A percentile compares a stretch with the other conserved stretches of the same genome.
Conservation (phyloP, 2,888 invertebrate species). For the Andricus quercusramuli region DNA sequence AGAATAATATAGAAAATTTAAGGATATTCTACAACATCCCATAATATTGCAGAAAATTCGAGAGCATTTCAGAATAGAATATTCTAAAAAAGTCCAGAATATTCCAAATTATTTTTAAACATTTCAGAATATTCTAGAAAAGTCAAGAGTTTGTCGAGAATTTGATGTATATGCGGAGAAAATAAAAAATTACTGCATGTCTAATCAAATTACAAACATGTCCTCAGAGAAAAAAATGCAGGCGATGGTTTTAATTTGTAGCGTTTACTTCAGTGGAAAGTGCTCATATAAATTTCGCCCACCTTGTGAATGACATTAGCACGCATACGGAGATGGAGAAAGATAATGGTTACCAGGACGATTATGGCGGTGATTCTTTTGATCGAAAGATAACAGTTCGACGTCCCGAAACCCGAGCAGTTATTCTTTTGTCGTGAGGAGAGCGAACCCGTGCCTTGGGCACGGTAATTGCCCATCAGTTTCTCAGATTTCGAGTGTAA, state of each 20-base stretch:
- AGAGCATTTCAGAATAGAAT: too few species aligned
- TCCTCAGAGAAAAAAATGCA: neutral
- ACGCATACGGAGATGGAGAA: slow-evolving; percentile 22
- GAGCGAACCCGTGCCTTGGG: slow-evolving; percentile 17
- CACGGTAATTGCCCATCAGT: slow-evolving; percentile 53
- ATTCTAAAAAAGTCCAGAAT: too few species aligned
- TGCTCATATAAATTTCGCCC: slow-evolving; percentile 23
- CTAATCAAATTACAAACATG: neutral
- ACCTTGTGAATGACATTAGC: slow-evolving; percentile 34
- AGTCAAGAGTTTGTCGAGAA: too few species aligned
- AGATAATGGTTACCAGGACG: slow-evolving; percentile 43
- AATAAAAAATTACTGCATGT: neutral
- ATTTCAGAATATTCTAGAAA: too few species aligned
- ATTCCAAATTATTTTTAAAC: too few species aligned
- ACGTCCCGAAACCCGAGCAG: slow-evolving; percentile 42
- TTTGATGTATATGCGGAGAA: too few species aligned
- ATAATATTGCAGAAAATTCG: too few species aligned
- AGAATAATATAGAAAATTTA: too few species aligned
- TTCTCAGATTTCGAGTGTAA: slow-evolving; percentile 57
- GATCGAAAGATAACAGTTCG: slow-evolving; percentile 54
- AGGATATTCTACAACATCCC: too few species aligned
- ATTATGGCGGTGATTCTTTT: slow-evolving; percentile 56
- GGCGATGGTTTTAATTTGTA: slow-evolving; percentile 33
- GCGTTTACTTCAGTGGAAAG: slow-evolving; percentile 17
- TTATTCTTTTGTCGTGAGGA: slow-evolving; percentile 37